Base-by-base conservation (phyloP, 2,888 invertebrate species). In the Mesorhabditis spiculigera region DNA sequence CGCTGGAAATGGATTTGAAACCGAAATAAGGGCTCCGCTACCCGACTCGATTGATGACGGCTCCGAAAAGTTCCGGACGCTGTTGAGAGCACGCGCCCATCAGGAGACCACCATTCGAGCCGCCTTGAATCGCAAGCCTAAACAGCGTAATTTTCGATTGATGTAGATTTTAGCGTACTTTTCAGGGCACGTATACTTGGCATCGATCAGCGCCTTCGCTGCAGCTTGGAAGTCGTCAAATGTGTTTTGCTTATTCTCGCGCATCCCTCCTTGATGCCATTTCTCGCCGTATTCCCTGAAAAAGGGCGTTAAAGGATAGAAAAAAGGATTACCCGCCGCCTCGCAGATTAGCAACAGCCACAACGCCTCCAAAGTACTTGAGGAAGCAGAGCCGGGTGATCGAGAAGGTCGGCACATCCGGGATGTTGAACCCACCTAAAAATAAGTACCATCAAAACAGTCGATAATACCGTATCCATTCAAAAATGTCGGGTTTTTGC, bases 221-320 rank as follows among this genome's bases (percentile, higher is more conserved):
- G 95, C 95, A 69, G 90, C 89, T 86, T 93, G 93, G 88, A 98
- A 96, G 89, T 98, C 98, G 87, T 96, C 93, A 87, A 97, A 97
- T 65, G 92, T 93, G 87, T 97, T 97, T 88, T 97, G 96, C 86
- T 97, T 98, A 86, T 95, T 94, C 4, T 91, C 90, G 74, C 93
- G 89, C 42, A 93, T 91, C 3, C 96, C 98, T 5, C 90, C 92
- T 86, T 95, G 93, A 88, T 97, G 96, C 97, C 97, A 98, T 5
- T 82, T 86, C 87, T 95, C 93, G 63, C 97, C 97, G 87, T 96
- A 98, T 87, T 98, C 97, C 2, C 94, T 93, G 87, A 1, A 85
- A 82, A 28, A 28, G 28, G 28, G 28, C 1, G 28, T 10, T n/a
- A 45, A 10, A 28, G 4, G 62, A 28, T 4, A 13, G 44, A n/a